A percentile compares a stretch with the other conserved stretches of the same genome.
Evolutionary conservation across 2,113 vertebrate genomes (phyloP).

Genomic region (Colaptes auratus): DNA sequence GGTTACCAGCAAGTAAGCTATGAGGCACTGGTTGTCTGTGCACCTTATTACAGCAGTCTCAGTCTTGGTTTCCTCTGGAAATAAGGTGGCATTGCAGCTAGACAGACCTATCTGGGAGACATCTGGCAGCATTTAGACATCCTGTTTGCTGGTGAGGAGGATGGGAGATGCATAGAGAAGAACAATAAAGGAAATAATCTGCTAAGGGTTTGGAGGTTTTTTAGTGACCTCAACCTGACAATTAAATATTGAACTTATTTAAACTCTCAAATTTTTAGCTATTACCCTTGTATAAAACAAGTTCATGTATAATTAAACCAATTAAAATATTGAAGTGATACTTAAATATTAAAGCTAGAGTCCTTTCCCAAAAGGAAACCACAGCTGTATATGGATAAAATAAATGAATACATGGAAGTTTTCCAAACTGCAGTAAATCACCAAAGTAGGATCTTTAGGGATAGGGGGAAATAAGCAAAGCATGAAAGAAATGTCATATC

Average conservation of each 20-base stretch:
- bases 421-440: constrained; percentile 19
- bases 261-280: constrained; percentile 37
- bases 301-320: constrained; percentile 49
- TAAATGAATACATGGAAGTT: constrained; percentile 1
- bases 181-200: background rate
- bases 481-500: background rate
- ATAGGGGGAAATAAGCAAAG: background rate
- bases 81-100: background rate
- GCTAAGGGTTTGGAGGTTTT: background rate
- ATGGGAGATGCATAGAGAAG: background rate
- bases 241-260: constrained; percentile 34
- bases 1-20: background rate
- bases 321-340: constrained; percentile 61
- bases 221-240: background rate
- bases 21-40: background rate
- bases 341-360: constrained; percentile 23
- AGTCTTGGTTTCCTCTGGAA: background rate
- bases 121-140: background rate
- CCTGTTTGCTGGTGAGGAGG: background rate
- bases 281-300: background rate
- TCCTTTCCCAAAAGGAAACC: constrained; percentile 9
- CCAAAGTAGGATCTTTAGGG: background rate
- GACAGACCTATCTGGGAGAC: background rate
- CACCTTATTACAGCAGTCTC: background rate
- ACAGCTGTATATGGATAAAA: background rate